phyloP scores from a whole-genome alignment of 2,113 vertebrate genomes.

The Ploceus nigricollis region DNA sequence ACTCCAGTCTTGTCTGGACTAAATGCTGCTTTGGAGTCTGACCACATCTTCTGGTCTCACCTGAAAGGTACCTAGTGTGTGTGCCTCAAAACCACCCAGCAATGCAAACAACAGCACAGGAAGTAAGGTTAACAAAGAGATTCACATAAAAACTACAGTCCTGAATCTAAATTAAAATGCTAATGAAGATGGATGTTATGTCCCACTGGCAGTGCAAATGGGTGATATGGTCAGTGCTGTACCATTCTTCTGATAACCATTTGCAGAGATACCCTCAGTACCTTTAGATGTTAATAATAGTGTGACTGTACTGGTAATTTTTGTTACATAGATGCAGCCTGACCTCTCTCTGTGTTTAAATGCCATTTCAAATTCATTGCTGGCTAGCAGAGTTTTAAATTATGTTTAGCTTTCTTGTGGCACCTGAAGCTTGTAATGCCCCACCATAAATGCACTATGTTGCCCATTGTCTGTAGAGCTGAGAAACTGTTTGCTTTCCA shows the following conservation, averaged over 20 bases:
- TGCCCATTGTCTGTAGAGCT: neutral
- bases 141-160: neutral
- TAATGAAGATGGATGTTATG: neutral
- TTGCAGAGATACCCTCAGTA: neutral
- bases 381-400: neutral
- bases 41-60: neutral
- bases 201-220: neutral
- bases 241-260: neutral
- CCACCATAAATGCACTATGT: neutral
- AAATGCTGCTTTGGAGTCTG: neutral
- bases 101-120: neutral
- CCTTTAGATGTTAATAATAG: neutral
- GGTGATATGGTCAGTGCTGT: neutral
- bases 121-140: neutral
- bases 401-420: neutral
- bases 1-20: neutral
- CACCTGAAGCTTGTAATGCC: neutral
- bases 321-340: neutral
- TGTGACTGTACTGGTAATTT: neutral
- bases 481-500: neutral
- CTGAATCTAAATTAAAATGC: neutral
- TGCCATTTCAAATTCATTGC: neutral
- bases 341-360: neutral
- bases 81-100: neutral
- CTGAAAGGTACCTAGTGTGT: neutral